These are phyloP conservation scores for Columba janthina DNA, from an alignment of 2,113 vertebrate genomes.

Conservation along the genomic window DNA sequence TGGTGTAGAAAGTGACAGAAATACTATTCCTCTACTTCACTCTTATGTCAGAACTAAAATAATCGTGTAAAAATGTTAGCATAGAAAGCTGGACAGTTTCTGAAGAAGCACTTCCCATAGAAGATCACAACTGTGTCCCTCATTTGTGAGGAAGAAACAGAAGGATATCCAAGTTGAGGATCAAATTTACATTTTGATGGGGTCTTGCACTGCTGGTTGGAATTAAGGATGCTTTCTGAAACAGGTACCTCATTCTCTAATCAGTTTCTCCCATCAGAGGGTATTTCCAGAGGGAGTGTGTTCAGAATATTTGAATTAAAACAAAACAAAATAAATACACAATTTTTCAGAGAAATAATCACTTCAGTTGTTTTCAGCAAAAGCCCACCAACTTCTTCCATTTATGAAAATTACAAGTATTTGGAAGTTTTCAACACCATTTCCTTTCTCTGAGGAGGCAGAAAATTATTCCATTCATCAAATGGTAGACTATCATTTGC, in stretches of 20 bases:
- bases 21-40: background rate
- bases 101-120: background rate
- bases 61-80: background rate
- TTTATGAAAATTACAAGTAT: background rate
- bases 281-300: background rate
- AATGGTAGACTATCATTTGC: background rate
- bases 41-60: background rate
- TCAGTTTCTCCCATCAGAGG: background rate
- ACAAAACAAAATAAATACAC: background rate
- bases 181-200: constrained; percentile 40
- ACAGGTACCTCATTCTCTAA: background rate
- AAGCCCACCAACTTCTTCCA: background rate
- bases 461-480: background rate
- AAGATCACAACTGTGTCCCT: background rate
- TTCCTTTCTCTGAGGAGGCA: background rate
- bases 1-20: background rate
- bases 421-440: background rate
- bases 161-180: constrained; percentile 13
- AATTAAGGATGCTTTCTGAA: constrained; percentile 27
- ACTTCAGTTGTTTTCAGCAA: background rate
- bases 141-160: background rate
- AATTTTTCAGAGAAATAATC: background rate
- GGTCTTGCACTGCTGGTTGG: background rate
- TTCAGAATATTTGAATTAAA: background rate
- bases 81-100: background rate